Conservation (phyloP, 2,113 vertebrate genomes). For the Etheostoma spectabile region DNA sequence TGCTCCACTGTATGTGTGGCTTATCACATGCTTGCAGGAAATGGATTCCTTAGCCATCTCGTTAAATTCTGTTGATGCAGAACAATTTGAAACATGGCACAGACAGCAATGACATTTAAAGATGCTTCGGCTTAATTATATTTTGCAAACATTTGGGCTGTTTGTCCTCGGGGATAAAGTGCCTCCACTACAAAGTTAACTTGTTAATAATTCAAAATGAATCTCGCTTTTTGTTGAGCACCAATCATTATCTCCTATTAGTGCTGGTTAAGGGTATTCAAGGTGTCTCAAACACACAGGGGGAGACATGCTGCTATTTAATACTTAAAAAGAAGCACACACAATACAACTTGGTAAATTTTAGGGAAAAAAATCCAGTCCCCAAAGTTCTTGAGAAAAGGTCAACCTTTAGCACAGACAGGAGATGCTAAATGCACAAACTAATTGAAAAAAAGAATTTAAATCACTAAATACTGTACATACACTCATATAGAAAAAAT, state of each 20-base stretch:
- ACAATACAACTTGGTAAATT: conserved; percentile 44
- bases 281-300: conserved; percentile 79
- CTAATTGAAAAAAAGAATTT: background rate
- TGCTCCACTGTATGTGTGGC: conserved; percentile 98
- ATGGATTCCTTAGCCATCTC: conserved; percentile 99
- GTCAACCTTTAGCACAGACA: conserved; percentile 3
- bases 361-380: conserved; percentile 45
- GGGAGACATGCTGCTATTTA: conserved; percentile 73
- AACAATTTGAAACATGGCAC: conserved; percentile 99
- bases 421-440: conserved; percentile 7
- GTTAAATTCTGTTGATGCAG: conserved; percentile 99
- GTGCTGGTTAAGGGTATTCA: conserved; percentile 84
- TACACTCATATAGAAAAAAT: background rate
- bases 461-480: background rate
- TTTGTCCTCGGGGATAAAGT: conserved; percentile 99
- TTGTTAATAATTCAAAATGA: conserved; percentile 92
- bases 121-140: conserved; percentile 99
- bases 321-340: conserved; percentile 63
- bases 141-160: conserved; percentile 99
- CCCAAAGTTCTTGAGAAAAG: conserved; percentile 3
- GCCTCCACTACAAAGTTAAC: conserved; percentile 99
- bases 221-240: conserved; percentile 82
- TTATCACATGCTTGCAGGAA: conserved; percentile 99
- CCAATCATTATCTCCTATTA: conserved; percentile 87
- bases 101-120: conserved; percentile 99